Percentiles rank a stretch among this genome's conserved stretches.
phyloP scores from a whole-genome alignment of 1,140 invertebrate genomes.

The Bemisia tabaci region DNA sequence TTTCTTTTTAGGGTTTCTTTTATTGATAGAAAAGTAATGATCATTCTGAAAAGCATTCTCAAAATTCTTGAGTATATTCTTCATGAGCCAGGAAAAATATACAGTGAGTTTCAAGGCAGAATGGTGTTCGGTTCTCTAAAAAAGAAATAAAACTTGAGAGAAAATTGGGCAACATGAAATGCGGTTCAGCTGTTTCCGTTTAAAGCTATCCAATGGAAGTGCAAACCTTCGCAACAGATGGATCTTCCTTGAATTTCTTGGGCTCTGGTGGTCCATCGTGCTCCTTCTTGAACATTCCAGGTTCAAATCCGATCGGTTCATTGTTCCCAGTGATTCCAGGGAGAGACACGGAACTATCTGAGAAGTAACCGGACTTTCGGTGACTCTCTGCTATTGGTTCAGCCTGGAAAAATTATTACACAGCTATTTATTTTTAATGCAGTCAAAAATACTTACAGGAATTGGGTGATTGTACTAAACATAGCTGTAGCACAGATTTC shows the following conservation, averaged over 20 bases:
- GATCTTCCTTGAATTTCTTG: not conserved
- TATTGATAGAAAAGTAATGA: too few species aligned
- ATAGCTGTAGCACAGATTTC: not conserved
- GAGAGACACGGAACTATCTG: conserved; percentile 57
- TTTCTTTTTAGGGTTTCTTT: too few species aligned
- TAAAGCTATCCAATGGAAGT: too few species aligned
- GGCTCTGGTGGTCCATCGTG: conserved; percentile 1
- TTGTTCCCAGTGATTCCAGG: conserved; percentile 45
- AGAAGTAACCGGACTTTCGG: conserved; percentile 52
- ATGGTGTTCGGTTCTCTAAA: too few species aligned
- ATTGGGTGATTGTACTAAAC: conserved; percentile 4
- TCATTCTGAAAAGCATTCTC: too few species aligned
- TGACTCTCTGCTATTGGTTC: conserved; percentile 21
- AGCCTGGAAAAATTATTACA: conserved; percentile 8
- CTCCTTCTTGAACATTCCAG: conserved; percentile 58
- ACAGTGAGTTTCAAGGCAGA: too few species aligned
- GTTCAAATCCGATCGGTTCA: conserved; percentile 54
- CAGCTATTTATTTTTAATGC: conserved; percentile 12
- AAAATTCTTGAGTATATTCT: too few species aligned
- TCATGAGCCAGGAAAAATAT: too few species aligned
- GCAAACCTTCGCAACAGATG: conserved; percentile 4
- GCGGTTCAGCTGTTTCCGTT: too few species aligned
- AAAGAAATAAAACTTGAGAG: too few species aligned
- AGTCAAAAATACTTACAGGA: conserved; percentile 20
- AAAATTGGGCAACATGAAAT: too few species aligned